A percentile compares a stretch with the other conserved stretches of the same genome.
Conservation (phyloP, 2,797 vertebrate species). For the Aplochiton taeniatus region DNA sequence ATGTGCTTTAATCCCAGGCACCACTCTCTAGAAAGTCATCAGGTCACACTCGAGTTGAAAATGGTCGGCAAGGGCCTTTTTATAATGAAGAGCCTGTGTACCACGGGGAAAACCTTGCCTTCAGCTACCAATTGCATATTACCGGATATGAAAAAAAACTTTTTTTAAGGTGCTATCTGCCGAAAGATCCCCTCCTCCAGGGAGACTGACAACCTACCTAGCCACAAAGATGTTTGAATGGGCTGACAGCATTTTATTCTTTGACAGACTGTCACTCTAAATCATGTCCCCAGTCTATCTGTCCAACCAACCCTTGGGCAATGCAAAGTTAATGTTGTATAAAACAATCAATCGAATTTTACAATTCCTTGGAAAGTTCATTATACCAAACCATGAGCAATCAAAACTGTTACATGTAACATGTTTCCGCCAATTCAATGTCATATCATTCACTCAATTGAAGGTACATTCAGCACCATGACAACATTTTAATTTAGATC, state of each 20-base stretch:
- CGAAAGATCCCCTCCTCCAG: slow-evolving; percentile 53
- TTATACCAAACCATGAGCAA: slow-evolving; percentile 35
- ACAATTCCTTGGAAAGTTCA: slow-evolving; percentile 30
- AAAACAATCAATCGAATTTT: slow-evolving; percentile 41
- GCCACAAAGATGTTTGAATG: slow-evolving; percentile 56
- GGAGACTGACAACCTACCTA: slow-evolving; percentile 48
- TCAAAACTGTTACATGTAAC: neutral
- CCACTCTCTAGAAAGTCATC: slow-evolving; percentile 71
- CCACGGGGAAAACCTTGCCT: slow-evolving; percentile 70
- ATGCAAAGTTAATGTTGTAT: slow-evolving; percentile 33
- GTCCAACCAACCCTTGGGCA: slow-evolving; percentile 34
- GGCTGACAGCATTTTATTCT: slow-evolving; percentile 64
- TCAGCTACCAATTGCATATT: slow-evolving; percentile 59
- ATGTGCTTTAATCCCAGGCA: slow-evolving; percentile 62
- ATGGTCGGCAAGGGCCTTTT: slow-evolving; percentile 66
- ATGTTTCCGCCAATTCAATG: no score
- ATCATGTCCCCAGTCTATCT: slow-evolving; percentile 30
- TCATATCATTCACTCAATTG: no score
- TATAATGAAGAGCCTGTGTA: slow-evolving; percentile 75
- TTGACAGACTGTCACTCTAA: slow-evolving; percentile 38
- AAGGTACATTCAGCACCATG: no score
- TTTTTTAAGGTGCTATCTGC: slow-evolving; percentile 62
- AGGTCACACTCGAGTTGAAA: slow-evolving; percentile 76
- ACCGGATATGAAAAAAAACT: slow-evolving; percentile 74
- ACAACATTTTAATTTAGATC: no score